A percentile compares a stretch with the other conserved stretches of the same genome.
Conservation (phyloP, 2,113 vertebrate species). For the Microcebus jonahi region DNA sequence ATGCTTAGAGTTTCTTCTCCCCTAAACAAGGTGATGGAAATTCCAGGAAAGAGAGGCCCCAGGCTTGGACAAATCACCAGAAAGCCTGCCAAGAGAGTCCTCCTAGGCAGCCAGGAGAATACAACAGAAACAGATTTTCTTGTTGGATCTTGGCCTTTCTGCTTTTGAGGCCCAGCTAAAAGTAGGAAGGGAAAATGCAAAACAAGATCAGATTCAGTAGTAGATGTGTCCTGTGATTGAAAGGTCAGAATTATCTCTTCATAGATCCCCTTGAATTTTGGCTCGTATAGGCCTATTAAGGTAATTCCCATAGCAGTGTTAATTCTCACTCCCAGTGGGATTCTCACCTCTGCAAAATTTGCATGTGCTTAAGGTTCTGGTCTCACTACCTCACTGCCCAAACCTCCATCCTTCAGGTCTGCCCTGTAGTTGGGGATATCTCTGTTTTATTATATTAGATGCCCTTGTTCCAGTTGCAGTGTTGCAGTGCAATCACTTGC, state of each 20-base stretch:
- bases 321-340: not conserved
- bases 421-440: not conserved
- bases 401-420: not conserved
- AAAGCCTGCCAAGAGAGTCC: slow-evolving; percentile 57
- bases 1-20: not conserved
- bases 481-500: not conserved
- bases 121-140: slow-evolving; percentile 68
- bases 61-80: slow-evolving; percentile 63
- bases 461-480: not conserved
- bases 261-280: not conserved
- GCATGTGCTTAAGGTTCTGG: not conserved
- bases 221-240: not conserved
- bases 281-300: not conserved
- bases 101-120: slow-evolving; percentile 67
- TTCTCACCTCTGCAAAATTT: not conserved
- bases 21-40: slow-evolving; percentile 68
- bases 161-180: slow-evolving; percentile 56
- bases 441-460: slow-evolving; percentile 40
- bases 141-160: slow-evolving; percentile 66
- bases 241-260: not conserved
- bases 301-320: not conserved
- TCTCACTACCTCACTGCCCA: not conserved
- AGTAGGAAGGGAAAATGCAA: slow-evolving; percentile 28
- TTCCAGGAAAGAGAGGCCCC: slow-evolving; percentile 63
- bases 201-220: not conserved